phyloP scores from a whole-genome alignment of 2,797 vertebrate species.

The Schizopygopsis pylzovi region DNA sequence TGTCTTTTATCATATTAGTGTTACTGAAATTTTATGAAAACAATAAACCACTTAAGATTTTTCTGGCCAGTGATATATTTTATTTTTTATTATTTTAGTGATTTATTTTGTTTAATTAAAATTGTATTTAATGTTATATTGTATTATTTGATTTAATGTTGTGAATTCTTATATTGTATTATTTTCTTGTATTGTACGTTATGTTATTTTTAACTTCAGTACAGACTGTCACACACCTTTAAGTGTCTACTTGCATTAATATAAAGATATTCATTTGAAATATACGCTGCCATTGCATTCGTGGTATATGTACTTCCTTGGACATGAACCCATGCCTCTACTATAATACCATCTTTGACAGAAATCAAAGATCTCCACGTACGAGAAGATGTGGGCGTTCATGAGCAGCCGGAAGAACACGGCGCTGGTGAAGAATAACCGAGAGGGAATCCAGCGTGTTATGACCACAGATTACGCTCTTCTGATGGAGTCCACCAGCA shows the following conservation, averaged over 20 bases:
- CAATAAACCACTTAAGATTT: not conserved
- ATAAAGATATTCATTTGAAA: not conserved
- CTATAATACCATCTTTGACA: constrained; percentile 64
- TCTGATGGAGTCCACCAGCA: constrained; percentile 98
- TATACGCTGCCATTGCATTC: not conserved
- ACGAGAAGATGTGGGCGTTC: constrained; percentile 99
- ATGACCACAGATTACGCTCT: constrained; percentile 96
- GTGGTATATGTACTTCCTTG: not conserved
- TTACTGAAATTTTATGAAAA: not conserved
- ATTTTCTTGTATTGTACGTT: not conserved
- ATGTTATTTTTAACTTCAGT: not conserved
- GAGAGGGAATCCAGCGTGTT: constrained; percentile 93
- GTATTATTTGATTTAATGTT: not conserved
- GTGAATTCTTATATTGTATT: not conserved
- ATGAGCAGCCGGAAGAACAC: constrained; percentile 98
- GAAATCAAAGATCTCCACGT: constrained; percentile 99
- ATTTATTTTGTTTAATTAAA: too few relatives aligned
- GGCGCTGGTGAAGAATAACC: constrained; percentile 92
- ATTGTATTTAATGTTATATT: not conserved
- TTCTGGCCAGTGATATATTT: not conserved
- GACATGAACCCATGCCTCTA: not conserved
- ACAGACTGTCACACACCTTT: not conserved
- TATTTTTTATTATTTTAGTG: not conserved
- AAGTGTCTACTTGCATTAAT: not conserved
- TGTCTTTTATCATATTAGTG: not conserved